Conservation (phyloP, 2,888 invertebrate genomes). For the Brenthis hecate region DNA sequence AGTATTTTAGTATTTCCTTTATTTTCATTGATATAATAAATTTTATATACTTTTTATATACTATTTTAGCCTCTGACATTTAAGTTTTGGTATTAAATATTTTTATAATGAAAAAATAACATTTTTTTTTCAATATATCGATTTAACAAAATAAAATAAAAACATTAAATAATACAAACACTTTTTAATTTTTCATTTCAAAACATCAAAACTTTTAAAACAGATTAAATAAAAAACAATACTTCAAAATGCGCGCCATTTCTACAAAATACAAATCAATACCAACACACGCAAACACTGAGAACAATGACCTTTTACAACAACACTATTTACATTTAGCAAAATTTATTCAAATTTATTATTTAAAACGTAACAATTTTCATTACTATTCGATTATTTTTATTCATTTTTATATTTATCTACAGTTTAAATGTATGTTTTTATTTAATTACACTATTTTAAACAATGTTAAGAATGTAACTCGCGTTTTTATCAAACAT, state of each 20-base stretch:
- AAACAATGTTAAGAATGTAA: no score
- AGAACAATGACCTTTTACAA: constrained; percentile 66
- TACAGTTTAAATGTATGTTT: not conserved
- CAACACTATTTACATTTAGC: constrained; percentile 42
- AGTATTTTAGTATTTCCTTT: no score
- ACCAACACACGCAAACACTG: constrained; percentile 56
- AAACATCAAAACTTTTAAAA: not conserved
- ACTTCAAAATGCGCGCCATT: constrained; percentile 67
- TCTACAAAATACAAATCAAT: constrained; percentile 66
- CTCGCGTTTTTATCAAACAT: no score
- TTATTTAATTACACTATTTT: not conserved
- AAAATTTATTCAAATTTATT: constrained; percentile 6
- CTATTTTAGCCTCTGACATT: no score
- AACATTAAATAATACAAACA: no score
- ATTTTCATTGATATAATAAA: no score
- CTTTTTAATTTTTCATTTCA: no score
- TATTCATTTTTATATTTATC: not conserved
- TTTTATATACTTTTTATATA: no score
- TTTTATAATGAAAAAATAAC: no score
- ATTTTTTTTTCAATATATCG: no score
- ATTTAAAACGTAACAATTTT: not conserved
- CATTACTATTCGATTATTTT: not conserved
- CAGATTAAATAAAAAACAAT: constrained; percentile 28
- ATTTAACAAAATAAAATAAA: no score
- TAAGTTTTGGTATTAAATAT: no score